phyloP scores from a whole-genome alignment of 2,113 vertebrate genomes.

The Tretioscincus oriximinensis region DNA sequence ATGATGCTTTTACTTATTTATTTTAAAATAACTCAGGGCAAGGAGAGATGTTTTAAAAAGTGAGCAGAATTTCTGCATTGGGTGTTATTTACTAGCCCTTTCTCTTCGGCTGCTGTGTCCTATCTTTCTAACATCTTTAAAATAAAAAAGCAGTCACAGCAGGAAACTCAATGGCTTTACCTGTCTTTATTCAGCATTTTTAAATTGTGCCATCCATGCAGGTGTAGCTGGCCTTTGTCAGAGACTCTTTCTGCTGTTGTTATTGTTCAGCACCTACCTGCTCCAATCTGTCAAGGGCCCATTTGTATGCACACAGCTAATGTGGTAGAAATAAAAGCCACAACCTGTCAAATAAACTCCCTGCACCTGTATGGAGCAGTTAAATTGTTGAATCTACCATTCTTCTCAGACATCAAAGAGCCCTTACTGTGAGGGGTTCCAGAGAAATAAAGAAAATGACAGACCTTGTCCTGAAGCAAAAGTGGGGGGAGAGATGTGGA shows the following conservation, averaged over 20 bases:
- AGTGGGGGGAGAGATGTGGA: conserved; percentile 50
- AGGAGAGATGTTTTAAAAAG: conserved; percentile 38
- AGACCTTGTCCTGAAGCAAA: conserved; percentile 73
- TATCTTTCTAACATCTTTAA: conserved; percentile 47
- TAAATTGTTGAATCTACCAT: conserved; percentile 78
- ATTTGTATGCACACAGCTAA: conserved; percentile 74
- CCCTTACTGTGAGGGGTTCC: conserved; percentile 67
- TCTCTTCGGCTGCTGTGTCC: conserved; percentile 10
- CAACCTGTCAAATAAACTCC: conserved; percentile 76
- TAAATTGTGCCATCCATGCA: conserved; percentile 62
- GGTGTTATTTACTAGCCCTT: conserved; percentile 59
- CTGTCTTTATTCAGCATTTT: conserved; percentile 67
- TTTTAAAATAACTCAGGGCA: conserved; percentile 46
- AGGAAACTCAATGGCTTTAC: conserved; percentile 58
- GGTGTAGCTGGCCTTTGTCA: conserved; percentile 70
- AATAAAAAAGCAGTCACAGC: conserved; percentile 51
- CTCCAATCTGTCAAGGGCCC: conserved; percentile 72
- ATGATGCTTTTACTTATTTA: conserved; percentile 28
- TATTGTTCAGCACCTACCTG: conserved; percentile 68
- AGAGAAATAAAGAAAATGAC: conserved; percentile 70
- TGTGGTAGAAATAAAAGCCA: conserved; percentile 78
- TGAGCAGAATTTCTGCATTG: conserved; percentile 47
- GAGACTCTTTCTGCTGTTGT: conserved; percentile 43
- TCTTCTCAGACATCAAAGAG: conserved; percentile 78
- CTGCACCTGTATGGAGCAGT: conserved; percentile 78